These are phyloP conservation scores for Acanthisitta chloris DNA, from an alignment of 2,113 vertebrate species.

Conservation along the genomic window DNA sequence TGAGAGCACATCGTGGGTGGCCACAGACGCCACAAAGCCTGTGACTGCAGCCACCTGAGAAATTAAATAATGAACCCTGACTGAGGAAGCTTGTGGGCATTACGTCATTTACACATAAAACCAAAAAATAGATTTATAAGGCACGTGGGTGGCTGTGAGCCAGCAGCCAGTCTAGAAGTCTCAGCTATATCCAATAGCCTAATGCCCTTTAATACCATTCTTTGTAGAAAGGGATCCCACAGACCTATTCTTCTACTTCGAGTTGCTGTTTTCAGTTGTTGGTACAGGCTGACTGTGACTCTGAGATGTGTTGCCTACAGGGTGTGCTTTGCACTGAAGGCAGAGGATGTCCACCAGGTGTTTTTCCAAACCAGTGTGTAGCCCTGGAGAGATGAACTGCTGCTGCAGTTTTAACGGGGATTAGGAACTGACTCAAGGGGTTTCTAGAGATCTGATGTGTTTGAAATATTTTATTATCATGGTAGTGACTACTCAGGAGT, in stretches of 20 bases:
- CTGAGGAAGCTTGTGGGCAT: background rate
- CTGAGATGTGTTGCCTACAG: background rate
- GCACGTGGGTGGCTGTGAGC: background rate
- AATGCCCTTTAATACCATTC: background rate
- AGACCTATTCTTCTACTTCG: background rate
- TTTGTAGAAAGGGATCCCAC: background rate
- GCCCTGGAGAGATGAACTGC: background rate
- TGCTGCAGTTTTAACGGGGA: background rate
- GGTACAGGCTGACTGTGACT: background rate
- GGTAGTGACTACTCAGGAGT: background rate
- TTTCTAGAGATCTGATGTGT: background rate
- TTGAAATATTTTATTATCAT: background rate
- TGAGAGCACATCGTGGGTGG: slow-evolving; percentile 26
- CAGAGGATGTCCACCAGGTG: background rate
- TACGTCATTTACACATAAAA: slow-evolving; percentile 53
- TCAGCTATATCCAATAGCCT: background rate
- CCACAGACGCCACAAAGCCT: background rate
- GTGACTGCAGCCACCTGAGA: slow-evolving; percentile 55
- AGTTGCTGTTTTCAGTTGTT: background rate
- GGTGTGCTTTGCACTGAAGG: background rate
- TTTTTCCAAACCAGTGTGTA: background rate
- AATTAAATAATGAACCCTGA: slow-evolving; percentile 39
- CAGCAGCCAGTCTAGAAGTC: background rate
- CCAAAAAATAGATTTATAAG: slow-evolving; percentile 42
- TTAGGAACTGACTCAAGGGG: background rate